These are phyloP conservation scores for Paedocypris micromegethes DNA, from an alignment of 2,797 vertebrate genomes.

Conservation along the genomic window DNA sequence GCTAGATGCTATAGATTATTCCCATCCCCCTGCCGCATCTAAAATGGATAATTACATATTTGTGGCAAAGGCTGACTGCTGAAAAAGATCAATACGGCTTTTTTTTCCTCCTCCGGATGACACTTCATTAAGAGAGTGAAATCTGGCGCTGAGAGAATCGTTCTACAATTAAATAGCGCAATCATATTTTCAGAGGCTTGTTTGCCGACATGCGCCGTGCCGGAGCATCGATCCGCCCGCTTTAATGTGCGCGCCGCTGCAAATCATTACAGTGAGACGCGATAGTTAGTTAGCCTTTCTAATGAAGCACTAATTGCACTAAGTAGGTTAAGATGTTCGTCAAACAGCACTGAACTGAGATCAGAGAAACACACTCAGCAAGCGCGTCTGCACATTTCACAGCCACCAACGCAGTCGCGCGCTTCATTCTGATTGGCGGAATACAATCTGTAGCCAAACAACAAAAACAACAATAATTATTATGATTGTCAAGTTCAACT, in stretches of 20 bases:
- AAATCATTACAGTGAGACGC: constrained; percentile 98
- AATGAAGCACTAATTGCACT: constrained; percentile 99
- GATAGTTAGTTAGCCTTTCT: constrained; percentile 99
- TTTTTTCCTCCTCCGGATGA: constrained; percentile 83
- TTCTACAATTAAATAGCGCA: constrained; percentile 99
- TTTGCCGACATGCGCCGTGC: constrained; percentile 99
- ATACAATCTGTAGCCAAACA: too few relatives aligned
- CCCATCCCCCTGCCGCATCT: constrained; percentile 99
- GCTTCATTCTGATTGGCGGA: background rate
- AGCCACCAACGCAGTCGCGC: constrained; percentile 3
- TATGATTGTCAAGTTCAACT: too few relatives aligned
- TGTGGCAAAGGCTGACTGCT: constrained; percentile 99
- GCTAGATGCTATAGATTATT: constrained; percentile 99
- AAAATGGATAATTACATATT: constrained; percentile 99
- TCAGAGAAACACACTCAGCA: constrained; percentile 71
- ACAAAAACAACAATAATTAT: too few relatives aligned
- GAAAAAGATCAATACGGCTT: constrained; percentile 99
- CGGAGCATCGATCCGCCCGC: constrained; percentile 99
- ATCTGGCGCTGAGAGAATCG: constrained; percentile 97
- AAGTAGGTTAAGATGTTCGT: constrained; percentile 99
- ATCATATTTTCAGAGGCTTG: constrained; percentile 99
- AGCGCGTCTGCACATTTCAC: constrained; percentile 42
- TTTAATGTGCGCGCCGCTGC: constrained; percentile 99
- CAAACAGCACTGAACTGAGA: constrained; percentile 92
- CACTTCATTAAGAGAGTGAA: constrained; percentile 99